Conservation (phyloP, 30 jellyfish, hydroid and myxozoan species). For the Mastigias papua region DNA sequence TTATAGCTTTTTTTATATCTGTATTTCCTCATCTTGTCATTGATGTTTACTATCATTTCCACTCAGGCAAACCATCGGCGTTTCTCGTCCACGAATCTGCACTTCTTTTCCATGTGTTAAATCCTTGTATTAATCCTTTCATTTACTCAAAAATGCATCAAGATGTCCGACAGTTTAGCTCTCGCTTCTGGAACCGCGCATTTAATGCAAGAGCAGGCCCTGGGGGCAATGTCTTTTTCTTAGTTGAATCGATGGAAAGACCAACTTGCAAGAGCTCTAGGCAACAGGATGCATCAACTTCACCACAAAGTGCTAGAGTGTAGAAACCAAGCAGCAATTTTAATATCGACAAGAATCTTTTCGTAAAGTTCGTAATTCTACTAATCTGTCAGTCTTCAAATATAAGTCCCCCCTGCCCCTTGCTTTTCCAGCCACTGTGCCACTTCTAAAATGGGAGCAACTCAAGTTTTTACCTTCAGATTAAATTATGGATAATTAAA, state of each 20-base stretch:
- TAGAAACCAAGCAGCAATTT: too few species aligned
- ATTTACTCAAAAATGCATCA: constrained; percentile 27
- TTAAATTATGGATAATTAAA: too few species aligned
- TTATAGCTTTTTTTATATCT: neutral
- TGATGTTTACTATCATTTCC: neutral
- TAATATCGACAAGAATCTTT: too few species aligned
- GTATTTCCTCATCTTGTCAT: neutral
- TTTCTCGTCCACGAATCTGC: neutral
- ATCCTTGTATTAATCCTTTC: constrained; percentile 3
- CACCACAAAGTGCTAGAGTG: neutral
- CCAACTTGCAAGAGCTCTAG: neutral
- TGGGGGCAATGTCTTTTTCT: neutral
- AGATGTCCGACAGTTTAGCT: neutral
- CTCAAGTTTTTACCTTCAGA: too few species aligned
- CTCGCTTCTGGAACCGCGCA: neutral
- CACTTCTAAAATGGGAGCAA: too few species aligned
- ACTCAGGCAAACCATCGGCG: neutral
- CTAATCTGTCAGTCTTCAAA: too few species aligned
- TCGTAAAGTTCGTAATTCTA: too few species aligned
- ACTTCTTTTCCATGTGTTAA: neutral
- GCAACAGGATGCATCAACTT: neutral
- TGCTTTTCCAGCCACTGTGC: too few species aligned
- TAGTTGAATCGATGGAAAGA: neutral
- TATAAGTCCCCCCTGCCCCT: too few species aligned
- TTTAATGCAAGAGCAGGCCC: neutral